phyloP scores from a whole-genome alignment of 1,140 invertebrate species.

The Cydia strobilella region DNA sequence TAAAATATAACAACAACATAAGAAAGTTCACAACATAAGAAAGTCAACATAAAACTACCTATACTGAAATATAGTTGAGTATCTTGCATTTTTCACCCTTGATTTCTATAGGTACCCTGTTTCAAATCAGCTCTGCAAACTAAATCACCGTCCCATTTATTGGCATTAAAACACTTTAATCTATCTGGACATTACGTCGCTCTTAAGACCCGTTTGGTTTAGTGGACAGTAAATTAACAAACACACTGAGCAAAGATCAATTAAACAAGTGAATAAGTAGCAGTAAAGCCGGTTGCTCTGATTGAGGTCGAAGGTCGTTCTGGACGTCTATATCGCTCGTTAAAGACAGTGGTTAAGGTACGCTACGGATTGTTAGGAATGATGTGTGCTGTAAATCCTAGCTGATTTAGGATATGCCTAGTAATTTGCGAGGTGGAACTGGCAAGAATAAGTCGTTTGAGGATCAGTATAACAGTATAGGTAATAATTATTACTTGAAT shows the following conservation, averaged over 20 bases:
- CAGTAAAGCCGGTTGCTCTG: conserved; percentile 8
- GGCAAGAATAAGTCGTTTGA: neutral
- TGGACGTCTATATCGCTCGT: conserved; percentile 30
- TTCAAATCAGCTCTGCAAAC: too few relatives aligned
- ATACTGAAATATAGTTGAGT: too few relatives aligned
- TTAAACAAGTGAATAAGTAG: conserved; percentile 24
- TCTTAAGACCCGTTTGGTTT: neutral
- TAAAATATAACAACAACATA: too few relatives aligned
- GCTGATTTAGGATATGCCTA: neutral
- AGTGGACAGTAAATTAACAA: conserved; percentile 1
- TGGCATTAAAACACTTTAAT: neutral
- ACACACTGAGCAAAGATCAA: neutral
- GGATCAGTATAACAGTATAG: neutral
- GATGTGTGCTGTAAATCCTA: conserved; percentile 11
- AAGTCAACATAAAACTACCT: too few relatives aligned
- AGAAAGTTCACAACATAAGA: too few relatives aligned
- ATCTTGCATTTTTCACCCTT: too few relatives aligned
- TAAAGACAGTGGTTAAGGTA: conserved; percentile 10
- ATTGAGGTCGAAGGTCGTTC: conserved; percentile 21
- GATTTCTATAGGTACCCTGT: too few relatives aligned
- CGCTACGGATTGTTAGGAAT: conserved; percentile 18
- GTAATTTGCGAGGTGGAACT: neutral
- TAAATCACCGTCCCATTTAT: neutral
- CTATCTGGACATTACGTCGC: neutral
- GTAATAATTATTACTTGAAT: neutral